phyloP scores from a whole-genome alignment of 2,888 invertebrate species.

The Apodemia hepburni region DNA sequence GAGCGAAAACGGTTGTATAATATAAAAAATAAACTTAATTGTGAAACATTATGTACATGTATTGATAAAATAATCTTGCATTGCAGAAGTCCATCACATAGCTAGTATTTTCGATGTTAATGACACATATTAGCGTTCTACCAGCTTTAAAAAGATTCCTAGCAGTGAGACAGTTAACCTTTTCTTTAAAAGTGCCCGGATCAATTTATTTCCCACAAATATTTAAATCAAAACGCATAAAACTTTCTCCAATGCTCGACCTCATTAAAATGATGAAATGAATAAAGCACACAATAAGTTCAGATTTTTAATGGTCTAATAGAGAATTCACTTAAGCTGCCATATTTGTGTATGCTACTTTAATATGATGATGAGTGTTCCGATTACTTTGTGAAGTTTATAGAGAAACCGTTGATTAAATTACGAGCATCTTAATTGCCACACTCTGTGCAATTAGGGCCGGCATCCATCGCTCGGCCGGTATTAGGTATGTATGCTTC shows the following conservation, averaged over 20 bases:
- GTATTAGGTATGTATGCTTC: conserved; percentile 4
- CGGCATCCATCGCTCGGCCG: background rate
- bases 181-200: background rate
- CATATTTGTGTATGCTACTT: conserved; percentile 8
- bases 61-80: too few species aligned
- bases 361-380: conserved; percentile 11
- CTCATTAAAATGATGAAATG: conserved; percentile 1
- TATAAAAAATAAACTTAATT: too few species aligned
- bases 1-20: too few species aligned
- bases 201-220: background rate
- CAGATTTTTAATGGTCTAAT: background rate
- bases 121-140: too few species aligned
- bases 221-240: background rate
- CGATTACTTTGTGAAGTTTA: conserved; percentile 7
- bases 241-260: background rate
- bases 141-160: background rate
- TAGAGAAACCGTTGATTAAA: conserved; percentile 12
- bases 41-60: too few species aligned
- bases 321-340: conserved; percentile 9
- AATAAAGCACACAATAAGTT: background rate
- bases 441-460: conserved; percentile 7
- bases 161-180: background rate
- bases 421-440: conserved; percentile 9
- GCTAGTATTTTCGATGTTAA: too few species aligned
- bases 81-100: too few species aligned